Conservation (phyloP, 1,140 invertebrate genomes). For the Kradibia gibbosae region DNA sequence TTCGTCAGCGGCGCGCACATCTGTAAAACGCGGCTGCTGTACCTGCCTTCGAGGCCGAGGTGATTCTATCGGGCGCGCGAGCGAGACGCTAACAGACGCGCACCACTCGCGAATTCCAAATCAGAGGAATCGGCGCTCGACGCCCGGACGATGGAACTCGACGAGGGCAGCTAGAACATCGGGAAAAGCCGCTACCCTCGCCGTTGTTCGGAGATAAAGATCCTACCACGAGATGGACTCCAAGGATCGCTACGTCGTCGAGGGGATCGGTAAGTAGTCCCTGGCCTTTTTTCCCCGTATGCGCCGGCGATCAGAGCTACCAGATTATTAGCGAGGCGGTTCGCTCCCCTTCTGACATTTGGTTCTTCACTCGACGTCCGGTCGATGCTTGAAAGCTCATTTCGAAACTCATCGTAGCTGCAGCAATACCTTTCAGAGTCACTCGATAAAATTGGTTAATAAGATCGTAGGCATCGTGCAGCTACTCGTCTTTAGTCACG, state of each 20-base stretch:
- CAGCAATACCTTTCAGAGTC: too few species aligned
- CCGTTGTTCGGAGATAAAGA: neutral
- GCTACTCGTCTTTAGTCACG: too few species aligned
- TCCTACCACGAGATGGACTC: conserved; percentile 63
- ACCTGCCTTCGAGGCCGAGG: conserved; percentile 23
- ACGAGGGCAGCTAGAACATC: neutral
- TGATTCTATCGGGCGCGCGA: conserved; percentile 12
- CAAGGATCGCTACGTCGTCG: conserved; percentile 67
- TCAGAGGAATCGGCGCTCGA: neutral
- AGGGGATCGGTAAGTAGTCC: conserved; percentile 58
- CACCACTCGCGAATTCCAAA: conserved; percentile 11
- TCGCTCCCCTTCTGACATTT: neutral
- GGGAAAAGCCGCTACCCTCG: too few species aligned
- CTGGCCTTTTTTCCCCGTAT: neutral
- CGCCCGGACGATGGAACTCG: conserved; percentile 2
- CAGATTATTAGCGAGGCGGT: too few species aligned
- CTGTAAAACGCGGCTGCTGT: conserved; percentile 15
- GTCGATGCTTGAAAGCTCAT: too few species aligned
- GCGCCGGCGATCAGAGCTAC: too few species aligned
- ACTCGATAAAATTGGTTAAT: too few species aligned
- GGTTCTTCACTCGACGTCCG: too few species aligned
- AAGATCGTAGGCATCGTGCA: too few species aligned
- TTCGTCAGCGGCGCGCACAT: neutral
- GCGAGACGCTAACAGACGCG: conserved; percentile 2
- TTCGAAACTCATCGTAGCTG: too few species aligned